phyloP scores from a whole-genome alignment of 2,888 invertebrate species.

The Caenorhabditis doughertyi region DNA sequence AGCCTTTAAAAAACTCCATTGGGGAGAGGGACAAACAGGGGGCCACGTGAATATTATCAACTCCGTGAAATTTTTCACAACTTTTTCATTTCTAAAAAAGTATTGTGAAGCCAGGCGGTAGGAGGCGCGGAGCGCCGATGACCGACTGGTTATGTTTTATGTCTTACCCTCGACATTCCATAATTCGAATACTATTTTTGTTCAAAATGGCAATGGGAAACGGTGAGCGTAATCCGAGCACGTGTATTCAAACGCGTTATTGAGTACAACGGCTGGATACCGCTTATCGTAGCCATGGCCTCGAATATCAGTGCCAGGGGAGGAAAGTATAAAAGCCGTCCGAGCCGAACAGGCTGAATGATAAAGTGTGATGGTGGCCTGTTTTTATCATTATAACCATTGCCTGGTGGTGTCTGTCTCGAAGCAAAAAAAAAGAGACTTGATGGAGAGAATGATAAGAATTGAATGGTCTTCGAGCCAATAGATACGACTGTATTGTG shows the following conservation, averaged over 20 bases:
- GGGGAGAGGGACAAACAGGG: too few relatives aligned
- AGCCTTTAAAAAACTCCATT: too few relatives aligned
- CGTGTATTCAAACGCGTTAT: conserved; percentile 42
- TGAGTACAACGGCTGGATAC: conserved; percentile 44
- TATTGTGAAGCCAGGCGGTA: too few relatives aligned
- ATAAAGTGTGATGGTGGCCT: conserved; percentile 5
- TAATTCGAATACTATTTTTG: too few relatives aligned
- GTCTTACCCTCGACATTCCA: too few relatives aligned
- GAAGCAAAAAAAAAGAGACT: not conserved
- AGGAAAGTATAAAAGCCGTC: not conserved
- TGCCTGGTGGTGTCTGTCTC: conserved; percentile 37
- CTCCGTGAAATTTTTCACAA: too few relatives aligned
- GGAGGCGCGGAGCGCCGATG: too few relatives aligned
- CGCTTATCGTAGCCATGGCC: conserved; percentile 27
- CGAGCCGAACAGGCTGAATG: not conserved
- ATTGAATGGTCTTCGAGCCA: conserved; percentile 1
- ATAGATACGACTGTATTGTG: not conserved
- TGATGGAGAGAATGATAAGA: conserved; percentile 26
- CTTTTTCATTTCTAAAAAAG: too few relatives aligned
- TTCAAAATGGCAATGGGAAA: not conserved
- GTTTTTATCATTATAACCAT: conserved; percentile 23
- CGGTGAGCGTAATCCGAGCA: conserved; percentile 51
- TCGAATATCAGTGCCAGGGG: not conserved
- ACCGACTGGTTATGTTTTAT: too few relatives aligned
- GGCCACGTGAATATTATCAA: too few relatives aligned